Evolutionary conservation across 2,113 vertebrate species (phyloP).

Genomic region (Muscicapa adusta): DNA sequence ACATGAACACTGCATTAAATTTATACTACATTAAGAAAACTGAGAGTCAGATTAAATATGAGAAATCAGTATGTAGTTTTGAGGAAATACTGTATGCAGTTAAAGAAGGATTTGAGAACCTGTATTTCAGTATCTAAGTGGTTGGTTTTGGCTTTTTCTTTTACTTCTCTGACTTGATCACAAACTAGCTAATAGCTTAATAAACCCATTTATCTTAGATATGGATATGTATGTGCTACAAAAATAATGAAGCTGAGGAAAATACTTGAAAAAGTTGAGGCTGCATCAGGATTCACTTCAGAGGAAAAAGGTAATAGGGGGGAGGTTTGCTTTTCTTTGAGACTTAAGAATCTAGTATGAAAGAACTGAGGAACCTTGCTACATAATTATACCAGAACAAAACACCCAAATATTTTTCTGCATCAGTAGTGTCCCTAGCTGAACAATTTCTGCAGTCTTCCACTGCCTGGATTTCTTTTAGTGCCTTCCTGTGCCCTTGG

Average conservation of each 20-base stretch:
- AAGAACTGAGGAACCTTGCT: not conserved
- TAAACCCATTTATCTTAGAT: constrained; percentile 74
- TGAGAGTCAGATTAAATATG: not conserved
- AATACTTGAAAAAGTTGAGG: constrained; percentile 97
- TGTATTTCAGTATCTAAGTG: not conserved
- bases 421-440: not conserved
- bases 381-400: not conserved
- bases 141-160: not conserved
- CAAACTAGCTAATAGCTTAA: constrained; percentile 23
- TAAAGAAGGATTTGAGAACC: not conserved
- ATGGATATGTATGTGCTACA: constrained; percentile 96
- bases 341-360: not conserved
- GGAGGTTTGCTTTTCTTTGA: not conserved
- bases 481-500: not conserved
- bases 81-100: not conserved
- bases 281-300: constrained; percentile 97
- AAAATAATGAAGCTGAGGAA: constrained; percentile 99
- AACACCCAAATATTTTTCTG: not conserved
- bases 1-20: not conserved
- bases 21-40: not conserved
- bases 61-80: not conserved
- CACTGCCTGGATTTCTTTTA: not conserved
- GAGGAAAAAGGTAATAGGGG: constrained; percentile 91
- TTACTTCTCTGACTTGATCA: not conserved
- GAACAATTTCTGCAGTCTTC: not conserved